Base-by-base conservation (phyloP, 2,113 vertebrate genomes). In the Chamaetylas fuelleborni region DNA sequence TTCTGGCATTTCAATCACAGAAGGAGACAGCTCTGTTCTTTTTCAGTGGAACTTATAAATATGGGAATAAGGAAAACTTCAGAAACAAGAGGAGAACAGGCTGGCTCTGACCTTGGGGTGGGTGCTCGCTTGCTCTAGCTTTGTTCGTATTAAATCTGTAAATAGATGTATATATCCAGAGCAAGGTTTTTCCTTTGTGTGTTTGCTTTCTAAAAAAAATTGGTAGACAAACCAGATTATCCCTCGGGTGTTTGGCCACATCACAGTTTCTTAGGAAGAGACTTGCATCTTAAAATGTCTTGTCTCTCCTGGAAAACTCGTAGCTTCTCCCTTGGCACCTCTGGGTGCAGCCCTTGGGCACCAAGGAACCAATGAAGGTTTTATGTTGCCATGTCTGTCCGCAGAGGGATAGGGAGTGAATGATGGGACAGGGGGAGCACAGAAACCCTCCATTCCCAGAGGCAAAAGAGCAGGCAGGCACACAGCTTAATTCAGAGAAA, bases 71-170 rank as follows among this genome's bases (percentile, higher is more conserved):
- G 70, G 25, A 62, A 87, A 76, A 61, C 43, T 69, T 87, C 53
- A 90, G 57, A 40, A 79, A 53, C 19, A 38, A 53, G 62, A 88
- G 48, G 5, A 0, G 0, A 81, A 54, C 7, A 26, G 54, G 26
- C 62, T 88, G 50, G 38, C 38, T 38, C 38, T 38, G 38, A 38
- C 38, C 38, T 38, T 38, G 38, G 38, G 38, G 38, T 38, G 38
- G 38, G 38, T 38, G 54, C 16, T 80, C 36, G 0, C 42, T 62
- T 1, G 8, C 36, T 86, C 3, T 38, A 1, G 0, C 43, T 58
- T 43, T 76, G 12, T 12, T 64, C 25, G 5, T 57, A 72, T 66
- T 88, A 76, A 72, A 77, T 31, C 43, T 72, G 5, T 34, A 70
- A 51, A 58, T 25, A 65, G 7, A 58, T 34, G 6, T 17, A 42